These are phyloP conservation scores for Cataglyphis livida DNA, from an alignment of 2,888 invertebrate genomes.

Conservation along the genomic window DNA sequence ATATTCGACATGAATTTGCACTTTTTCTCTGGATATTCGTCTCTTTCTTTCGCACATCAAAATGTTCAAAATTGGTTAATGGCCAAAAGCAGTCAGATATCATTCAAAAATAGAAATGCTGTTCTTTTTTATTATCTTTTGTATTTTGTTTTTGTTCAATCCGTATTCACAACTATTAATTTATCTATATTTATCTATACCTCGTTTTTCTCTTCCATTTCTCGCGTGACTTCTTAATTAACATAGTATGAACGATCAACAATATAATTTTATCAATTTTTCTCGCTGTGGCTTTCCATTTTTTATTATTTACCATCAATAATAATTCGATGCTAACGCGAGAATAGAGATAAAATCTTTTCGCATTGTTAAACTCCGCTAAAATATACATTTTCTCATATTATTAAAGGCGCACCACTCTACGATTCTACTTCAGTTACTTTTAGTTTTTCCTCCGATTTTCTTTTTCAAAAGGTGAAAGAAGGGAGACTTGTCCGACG, in stretches of 20 bases:
- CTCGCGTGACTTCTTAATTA: conserved; percentile 58
- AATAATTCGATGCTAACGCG: conserved; percentile 50
- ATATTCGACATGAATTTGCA: conserved; percentile 64
- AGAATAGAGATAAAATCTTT: conserved; percentile 12
- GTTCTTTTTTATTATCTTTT: conserved; percentile 50
- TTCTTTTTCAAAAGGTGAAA: not conserved
- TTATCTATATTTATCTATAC: conserved; percentile 57
- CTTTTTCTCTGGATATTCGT: conserved; percentile 20
- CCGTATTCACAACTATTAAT: conserved; percentile 63
- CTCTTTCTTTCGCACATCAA: conserved; percentile 53
- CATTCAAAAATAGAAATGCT: conserved; percentile 49
- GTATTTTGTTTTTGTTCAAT: conserved; percentile 31
- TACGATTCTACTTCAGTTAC: not conserved
- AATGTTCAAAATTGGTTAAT: conserved; percentile 78
- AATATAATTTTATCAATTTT: not conserved
- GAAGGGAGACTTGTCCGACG: not conserved
- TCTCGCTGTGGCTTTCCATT: not conserved
- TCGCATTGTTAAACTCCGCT: not conserved
- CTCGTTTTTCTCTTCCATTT: conserved; percentile 55
- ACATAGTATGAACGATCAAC: conserved; percentile 50
- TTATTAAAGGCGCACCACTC: not conserved
- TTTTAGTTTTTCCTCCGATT: not conserved
- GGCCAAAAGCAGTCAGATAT: conserved; percentile 71
- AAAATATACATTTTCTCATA: not conserved
- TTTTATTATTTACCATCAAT: conserved; percentile 65